phyloP scores from a whole-genome alignment of 2,113 vertebrate species.

The Pluvialis apricaria region DNA sequence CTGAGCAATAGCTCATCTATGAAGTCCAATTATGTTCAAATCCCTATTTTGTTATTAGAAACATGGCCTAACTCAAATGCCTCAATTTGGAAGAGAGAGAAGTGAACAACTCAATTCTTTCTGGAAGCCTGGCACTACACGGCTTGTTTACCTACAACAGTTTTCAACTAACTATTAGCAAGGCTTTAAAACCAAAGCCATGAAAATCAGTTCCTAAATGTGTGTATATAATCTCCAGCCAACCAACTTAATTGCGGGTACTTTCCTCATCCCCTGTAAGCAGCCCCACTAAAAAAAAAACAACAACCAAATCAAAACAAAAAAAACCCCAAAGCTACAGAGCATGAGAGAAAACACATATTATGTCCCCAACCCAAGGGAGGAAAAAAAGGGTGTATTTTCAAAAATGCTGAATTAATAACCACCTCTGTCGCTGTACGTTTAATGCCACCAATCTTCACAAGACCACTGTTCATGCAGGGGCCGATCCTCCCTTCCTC shows the following conservation, averaged over 20 bases:
- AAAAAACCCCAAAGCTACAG: background rate
- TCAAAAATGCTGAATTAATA: background rate
- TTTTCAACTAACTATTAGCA: background rate
- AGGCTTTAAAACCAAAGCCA: conserved; percentile 8
- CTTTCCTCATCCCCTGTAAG: background rate
- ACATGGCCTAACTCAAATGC: background rate
- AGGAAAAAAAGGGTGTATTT: background rate
- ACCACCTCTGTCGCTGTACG: fast-evolving
- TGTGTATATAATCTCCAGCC: background rate
- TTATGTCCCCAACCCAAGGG: background rate
- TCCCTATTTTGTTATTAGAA: conserved; percentile 41
- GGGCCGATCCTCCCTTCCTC: background rate
- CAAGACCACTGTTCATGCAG: background rate
- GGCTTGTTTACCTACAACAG: background rate
- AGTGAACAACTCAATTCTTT: background rate
- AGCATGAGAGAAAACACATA: background rate
- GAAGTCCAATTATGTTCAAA: conserved; percentile 42
- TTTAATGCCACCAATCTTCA: background rate
- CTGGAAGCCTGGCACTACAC: background rate
- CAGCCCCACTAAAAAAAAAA: background rate
- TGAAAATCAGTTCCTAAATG: background rate
- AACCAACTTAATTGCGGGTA: background rate
- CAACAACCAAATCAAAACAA: background rate
- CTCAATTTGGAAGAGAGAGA: conserved; percentile 11
- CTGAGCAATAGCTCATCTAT: conserved; percentile 60